These are phyloP conservation scores for Caenorhabditis elegans DNA, from an alignment of 1,140 invertebrate genomes.

Conservation along the genomic window WBcel235 BX284603.4:10516501-10517000, in stretches of 20 bases:
- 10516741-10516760: neutral
- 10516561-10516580: no score
- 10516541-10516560: no score
- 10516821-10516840: neutral
- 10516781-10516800: neutral
- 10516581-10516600: no score
- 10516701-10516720: neutral
- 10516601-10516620: no score
- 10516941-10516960: neutral
- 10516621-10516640: no score
- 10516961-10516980: no score
- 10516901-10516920: neutral
- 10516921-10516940: neutral
- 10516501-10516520: neutral
- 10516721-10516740: neutral
- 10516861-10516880: neutral
- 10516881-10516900: no score
- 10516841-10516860: neutral
- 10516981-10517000: no score
- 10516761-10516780: constrained; percentile 12
- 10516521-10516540: no score
- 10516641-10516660: no score
- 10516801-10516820: neutral
- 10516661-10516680: neutral
- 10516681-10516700: neutral